These are phyloP conservation scores for Lepisosteus oculatus DNA, from an alignment of 2,113 vertebrate species.

Conservation along the genomic window DNA sequence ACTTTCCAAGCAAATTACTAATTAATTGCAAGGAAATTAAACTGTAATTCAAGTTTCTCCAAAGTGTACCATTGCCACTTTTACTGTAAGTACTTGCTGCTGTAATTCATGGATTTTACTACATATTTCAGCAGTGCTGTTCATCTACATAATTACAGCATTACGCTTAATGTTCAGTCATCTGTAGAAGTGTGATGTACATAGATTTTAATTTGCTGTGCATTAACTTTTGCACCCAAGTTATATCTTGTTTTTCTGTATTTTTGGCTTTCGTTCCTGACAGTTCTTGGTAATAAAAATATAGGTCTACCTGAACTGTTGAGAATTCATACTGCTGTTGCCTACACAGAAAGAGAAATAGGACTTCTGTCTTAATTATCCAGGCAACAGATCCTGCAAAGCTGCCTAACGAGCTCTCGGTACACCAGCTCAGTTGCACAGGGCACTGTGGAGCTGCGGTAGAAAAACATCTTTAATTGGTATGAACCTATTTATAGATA, in stretches of 20 bases:
- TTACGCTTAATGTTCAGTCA: not conserved
- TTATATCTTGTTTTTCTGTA: not conserved
- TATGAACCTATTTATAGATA: slow-evolving; percentile 63
- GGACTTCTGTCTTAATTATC: slow-evolving; percentile 60
- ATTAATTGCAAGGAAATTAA: slow-evolving; percentile 59
- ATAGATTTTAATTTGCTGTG: not conserved
- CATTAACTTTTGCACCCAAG: not conserved
- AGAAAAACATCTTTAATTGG: slow-evolving; percentile 72
- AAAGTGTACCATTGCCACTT: not conserved
- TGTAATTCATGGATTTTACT: slow-evolving; percentile 6
- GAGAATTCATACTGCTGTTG: not conserved
- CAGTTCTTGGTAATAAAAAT: not conserved
- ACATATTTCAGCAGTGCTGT: not conserved
- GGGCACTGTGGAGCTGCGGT: slow-evolving; percentile 51
- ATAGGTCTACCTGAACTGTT: not conserved
- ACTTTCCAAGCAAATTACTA: slow-evolving; percentile 52
- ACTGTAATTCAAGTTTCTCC: slow-evolving; percentile 35
- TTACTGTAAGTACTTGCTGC: not conserved
- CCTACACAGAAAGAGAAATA: slow-evolving; percentile 50
- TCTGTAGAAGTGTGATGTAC: not conserved
- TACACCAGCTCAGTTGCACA: slow-evolving; percentile 45
- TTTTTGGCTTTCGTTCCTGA: not conserved
- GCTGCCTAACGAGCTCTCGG: slow-evolving; percentile 46
- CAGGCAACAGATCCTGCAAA: slow-evolving; percentile 52
- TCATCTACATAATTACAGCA: slow-evolving; percentile 6